These are phyloP conservation scores for Hedychridium roseum DNA, from an alignment of 2,888 invertebrate genomes.

Conservation along the genomic window DNA sequence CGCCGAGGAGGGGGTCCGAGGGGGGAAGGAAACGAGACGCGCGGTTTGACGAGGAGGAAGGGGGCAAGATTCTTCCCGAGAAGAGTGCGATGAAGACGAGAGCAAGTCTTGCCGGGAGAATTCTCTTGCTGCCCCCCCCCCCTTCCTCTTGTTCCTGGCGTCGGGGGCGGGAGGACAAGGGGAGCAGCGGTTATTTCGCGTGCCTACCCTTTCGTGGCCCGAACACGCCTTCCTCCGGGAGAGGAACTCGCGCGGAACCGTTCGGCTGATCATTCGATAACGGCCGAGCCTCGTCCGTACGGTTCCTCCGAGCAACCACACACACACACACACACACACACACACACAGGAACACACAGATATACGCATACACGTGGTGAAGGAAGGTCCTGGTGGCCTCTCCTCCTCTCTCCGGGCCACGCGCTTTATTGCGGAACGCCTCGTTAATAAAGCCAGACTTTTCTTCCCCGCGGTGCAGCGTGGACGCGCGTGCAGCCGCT, in stretches of 20 bases:
- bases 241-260: slow-evolving; percentile 36
- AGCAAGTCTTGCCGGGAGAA: too few species aligned
- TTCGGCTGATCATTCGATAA: slow-evolving; percentile 45
- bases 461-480: slow-evolving; percentile 7
- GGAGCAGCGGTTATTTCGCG: slow-evolving; percentile 20
- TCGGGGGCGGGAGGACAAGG: too few species aligned
- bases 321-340: slow-evolving; percentile 35
- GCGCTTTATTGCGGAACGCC: slow-evolving; percentile 45
- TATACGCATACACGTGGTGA: slow-evolving; percentile 38
- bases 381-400: slow-evolving; percentile 21
- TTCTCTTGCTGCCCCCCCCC: too few species aligned
- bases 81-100: too few species aligned
- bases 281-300: slow-evolving; percentile 38
- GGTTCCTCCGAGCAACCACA: slow-evolving; percentile 34
- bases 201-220: slow-evolving; percentile 27
- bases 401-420: slow-evolving; percentile 1
- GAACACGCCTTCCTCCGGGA: slow-evolving; percentile 28
- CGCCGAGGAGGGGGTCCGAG: background rate
- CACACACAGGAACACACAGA: slow-evolving; percentile 29
- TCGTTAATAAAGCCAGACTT: slow-evolving; percentile 44
- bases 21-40: background rate
- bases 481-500: slow-evolving; percentile 15
- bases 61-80: too few species aligned
- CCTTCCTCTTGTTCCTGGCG: too few species aligned
- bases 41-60: background rate